phyloP scores from a whole-genome alignment of 2,113 vertebrate species.

The Mixornis gularis region DNA sequence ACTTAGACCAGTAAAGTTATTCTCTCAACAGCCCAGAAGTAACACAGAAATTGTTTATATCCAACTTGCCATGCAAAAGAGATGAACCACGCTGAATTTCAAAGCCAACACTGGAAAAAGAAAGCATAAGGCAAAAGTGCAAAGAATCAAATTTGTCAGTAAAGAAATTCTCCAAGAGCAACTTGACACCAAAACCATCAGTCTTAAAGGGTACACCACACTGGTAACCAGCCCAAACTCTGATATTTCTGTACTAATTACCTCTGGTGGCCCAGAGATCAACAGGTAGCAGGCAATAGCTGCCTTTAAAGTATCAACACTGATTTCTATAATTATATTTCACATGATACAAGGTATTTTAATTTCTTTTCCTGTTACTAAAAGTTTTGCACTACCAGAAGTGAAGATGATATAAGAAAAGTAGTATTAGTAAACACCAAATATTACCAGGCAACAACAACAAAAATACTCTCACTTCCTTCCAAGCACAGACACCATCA shows the following conservation, averaged over 20 bases:
- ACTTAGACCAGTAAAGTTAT: neutral
- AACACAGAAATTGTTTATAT: neutral
- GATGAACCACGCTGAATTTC: neutral
- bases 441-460: slow-evolving; percentile 34
- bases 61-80: neutral
- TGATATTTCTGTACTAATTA: neutral
- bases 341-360: neutral
- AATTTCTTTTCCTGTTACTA: neutral
- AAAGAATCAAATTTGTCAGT: neutral
- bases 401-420: neutral
- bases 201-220: neutral
- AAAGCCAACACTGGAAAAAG: neutral
- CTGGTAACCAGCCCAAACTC: neutral
- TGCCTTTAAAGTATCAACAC: neutral
- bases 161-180: neutral
- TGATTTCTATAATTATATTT: neutral
- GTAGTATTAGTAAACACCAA: slow-evolving; percentile 27
- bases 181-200: neutral
- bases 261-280: neutral
- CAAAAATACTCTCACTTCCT: slow-evolving; percentile 15
- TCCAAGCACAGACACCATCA: neutral
- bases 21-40: neutral
- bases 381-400: neutral
- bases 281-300: neutral
- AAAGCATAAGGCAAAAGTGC: neutral